phyloP scores from a whole-genome alignment of 2,113 vertebrate genomes.

The Nycticorax nycticorax region DNA sequence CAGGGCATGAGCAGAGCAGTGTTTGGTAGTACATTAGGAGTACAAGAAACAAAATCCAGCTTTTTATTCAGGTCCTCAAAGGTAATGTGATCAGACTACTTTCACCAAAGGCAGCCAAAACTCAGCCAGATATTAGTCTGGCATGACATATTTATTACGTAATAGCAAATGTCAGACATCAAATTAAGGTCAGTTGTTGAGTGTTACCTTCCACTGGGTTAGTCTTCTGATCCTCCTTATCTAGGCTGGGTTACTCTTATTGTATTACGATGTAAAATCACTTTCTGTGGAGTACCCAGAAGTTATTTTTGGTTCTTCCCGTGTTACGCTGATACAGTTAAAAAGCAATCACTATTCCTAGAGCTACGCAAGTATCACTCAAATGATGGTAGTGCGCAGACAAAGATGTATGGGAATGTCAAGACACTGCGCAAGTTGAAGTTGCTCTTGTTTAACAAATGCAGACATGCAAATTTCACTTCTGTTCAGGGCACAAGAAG shows the following conservation, averaged over 20 bases:
- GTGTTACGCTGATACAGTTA: background rate
- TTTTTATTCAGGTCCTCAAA: background rate
- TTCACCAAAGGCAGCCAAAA: background rate
- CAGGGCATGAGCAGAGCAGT: background rate
- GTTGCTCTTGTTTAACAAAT: constrained; percentile 29
- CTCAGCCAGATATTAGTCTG: background rate
- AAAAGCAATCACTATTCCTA: background rate
- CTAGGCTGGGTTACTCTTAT: background rate
- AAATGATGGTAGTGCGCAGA: background rate
- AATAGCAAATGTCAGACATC: background rate
- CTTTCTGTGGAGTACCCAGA: background rate
- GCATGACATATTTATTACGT: background rate
- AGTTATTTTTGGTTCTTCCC: background rate
- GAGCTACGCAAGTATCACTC: background rate
- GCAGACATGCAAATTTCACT: background rate
- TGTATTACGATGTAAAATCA: background rate
- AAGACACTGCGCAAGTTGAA: background rate
- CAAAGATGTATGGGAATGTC: background rate
- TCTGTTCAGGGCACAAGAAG: background rate
- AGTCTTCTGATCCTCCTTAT: background rate
- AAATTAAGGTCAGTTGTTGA: background rate
- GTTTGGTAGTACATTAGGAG: background rate
- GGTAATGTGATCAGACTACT: background rate
- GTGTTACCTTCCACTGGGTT: background rate
- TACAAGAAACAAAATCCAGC: background rate